Base-by-base conservation (phyloP, 2,797 vertebrate species). In the Gallinago nigripennis region DNA sequence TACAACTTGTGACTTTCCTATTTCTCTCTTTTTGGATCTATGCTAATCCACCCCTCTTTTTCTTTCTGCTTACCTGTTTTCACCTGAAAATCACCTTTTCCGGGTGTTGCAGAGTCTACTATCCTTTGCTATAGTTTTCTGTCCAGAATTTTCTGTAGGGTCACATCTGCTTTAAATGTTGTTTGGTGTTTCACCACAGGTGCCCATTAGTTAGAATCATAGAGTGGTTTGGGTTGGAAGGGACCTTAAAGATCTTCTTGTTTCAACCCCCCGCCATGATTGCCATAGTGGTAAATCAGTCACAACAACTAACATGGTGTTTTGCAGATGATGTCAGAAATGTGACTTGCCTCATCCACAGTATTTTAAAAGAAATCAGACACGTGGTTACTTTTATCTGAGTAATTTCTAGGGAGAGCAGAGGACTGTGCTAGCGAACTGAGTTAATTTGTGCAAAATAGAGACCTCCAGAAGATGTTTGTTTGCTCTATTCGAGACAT, bases 241-340 rank as follows among this genome's bases (percentile, higher is more conserved):
- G 51, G 51, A 53, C 51, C 51, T 53, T 53, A 53, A 53, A 53
- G 51, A 53, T 53, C 51, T 28, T 53, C 51, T 30, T 30, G 17
- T 53, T 53, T 30, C 51, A 53, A 19, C 28, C 51, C 51, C 16
- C 17, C 51, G 51, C 28, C 51, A 18, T 18, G 28, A 17, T 53
- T 53, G 51, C 51, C 51, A 18, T 30, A 30, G 28, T n/a, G n/a
- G n/a, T n/a, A n/a, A n/a, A n/a, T n/a, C n/a, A n/a, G n/a, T n/a
- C n/a, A n/a, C n/a, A n/a, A n/a, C n/a, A n/a, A n/a, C n/a, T 25
- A n/a, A 21, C 0, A 0, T 37, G 13, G 50, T 39, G 19, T 73
- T 92, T 45, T 69, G 48, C 80, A 69, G 51, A 9, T 82, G 28
- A 48, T 72, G 31, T 65, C 70, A 64, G 37, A 91, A 76, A 54